Evolutionary conservation across 2,797 vertebrate species (phyloP), one percentile per base, ranked within the genome.

Genomic region (Sebastes trivittatus): DNA sequence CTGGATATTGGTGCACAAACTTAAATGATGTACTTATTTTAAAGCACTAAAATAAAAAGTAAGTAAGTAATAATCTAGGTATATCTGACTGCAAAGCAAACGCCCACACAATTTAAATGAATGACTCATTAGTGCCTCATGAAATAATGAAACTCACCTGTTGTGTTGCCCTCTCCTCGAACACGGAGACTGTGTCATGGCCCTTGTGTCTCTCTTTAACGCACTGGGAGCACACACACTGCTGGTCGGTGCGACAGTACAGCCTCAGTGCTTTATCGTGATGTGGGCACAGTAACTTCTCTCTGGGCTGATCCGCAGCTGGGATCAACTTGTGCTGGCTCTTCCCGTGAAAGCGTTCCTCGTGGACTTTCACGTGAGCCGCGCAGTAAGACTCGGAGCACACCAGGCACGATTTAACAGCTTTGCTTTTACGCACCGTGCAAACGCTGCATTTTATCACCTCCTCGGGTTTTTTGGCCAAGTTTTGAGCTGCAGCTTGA

Each of bases 191-290:
- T 0, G 95, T 94, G 72, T 95, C 95, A 42, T 99, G 98, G 58
- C 96, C 96, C 91, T 94, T 95, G 93, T 98, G 98, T 9, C 86
- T 85, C 3, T 94, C 92, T 25, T 81, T 92, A 0, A 86, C 80
- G 2, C 95, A 96, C 72, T 95, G 96, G 14, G 96, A 95, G 69
- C 98, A 99, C 92, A 98, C 96, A 73, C 96, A 96, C 87, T 96
- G 96, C 94, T 97, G 97, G 92, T 99, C 98, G 0, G 94, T 96
- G 93, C 95, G 97, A 69, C 98, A 99, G 95, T 96, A 98, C 77
- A 97, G 93, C 90, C 97, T 95, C 95, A 97, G 95, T 0, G 94
- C 85, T 86, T 97, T 97, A 20, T 96, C 92, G 0, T 99, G 98
- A 56, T 96, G 93, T 0, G 94, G 95, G 23, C 98, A 99, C 82